A percentile compares a stretch with the other conserved stretches of the same genome.
Evolutionary conservation across 37 sponge, comb jelly and placozoan genomes (phyloP).

Genomic region (Petrosia ficiformis): DNA sequence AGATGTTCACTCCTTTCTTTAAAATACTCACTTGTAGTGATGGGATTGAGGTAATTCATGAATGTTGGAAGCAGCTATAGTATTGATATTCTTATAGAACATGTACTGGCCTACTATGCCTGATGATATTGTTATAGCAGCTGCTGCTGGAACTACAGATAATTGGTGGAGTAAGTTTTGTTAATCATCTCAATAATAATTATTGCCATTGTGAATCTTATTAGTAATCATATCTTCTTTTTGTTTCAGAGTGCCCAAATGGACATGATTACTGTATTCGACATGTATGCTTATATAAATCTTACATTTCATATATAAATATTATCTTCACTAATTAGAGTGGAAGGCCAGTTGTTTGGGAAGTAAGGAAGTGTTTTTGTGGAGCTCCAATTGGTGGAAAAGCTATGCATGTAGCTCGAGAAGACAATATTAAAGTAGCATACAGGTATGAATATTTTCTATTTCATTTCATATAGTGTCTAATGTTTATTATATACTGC

Average conservation of each 20-base stretch:
- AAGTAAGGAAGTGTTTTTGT: constrained; percentile 11
- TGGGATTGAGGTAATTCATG: neutral
- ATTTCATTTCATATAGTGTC: no score
- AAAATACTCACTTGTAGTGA: neutral
- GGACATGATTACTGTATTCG: constrained; percentile 5
- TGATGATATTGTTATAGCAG: neutral
- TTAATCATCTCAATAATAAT: neutral
- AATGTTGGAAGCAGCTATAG: neutral
- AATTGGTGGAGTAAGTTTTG: constrained; percentile 6
- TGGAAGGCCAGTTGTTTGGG: neutral
- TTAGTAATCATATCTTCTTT: neutral
- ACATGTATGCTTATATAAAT: constrained; percentile 10
- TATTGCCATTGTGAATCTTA: neutral
- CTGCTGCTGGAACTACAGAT: neutral
- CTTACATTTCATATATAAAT: neutral
- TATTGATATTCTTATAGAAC: neutral
- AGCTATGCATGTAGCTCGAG: neutral
- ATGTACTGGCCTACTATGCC: constrained; percentile 2
- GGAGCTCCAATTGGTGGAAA: constrained; percentile 8
- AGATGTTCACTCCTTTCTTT: neutral
- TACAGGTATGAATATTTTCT: neutral
- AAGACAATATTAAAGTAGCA: neutral
- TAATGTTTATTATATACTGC: neutral
- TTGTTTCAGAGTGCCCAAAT: constrained; percentile 12
- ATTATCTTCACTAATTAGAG: neutral